Percentiles rank a stretch among this genome's conserved stretches.
These are phyloP conservation scores for Aulostomus chinensis DNA, from an alignment of 2,797 vertebrate genomes.

Conservation along the genomic window DNA sequence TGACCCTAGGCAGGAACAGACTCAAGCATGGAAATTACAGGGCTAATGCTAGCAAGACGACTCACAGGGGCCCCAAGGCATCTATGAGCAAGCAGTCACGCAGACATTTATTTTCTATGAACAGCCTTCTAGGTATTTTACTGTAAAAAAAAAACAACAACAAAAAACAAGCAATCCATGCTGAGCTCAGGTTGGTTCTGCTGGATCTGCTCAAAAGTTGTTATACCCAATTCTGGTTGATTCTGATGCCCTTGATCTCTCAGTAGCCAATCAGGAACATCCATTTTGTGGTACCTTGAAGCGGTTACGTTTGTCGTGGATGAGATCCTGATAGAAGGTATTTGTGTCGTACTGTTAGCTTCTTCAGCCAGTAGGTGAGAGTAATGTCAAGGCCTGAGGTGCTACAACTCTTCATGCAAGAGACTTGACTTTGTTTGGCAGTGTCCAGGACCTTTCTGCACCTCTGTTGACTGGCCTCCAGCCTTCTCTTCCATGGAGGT, in stretches of 20 bases:
- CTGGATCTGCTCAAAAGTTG: too few species aligned
- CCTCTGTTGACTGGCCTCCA: too few species aligned
- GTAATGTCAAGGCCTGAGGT: neutral
- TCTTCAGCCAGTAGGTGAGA: too few species aligned
- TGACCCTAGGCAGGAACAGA: slow-evolving; percentile 62
- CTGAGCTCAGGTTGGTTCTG: too few species aligned
- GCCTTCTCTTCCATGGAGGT: neutral
- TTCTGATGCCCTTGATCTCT: too few species aligned
- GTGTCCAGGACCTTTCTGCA: too few species aligned
- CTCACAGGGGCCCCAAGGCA: slow-evolving; percentile 38
- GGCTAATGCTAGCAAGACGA: slow-evolving; percentile 10
- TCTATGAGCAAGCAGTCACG: neutral
- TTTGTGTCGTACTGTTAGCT: too few species aligned
- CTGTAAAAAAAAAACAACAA: neutral
- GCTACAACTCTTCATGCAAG: neutral
- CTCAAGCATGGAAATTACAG: slow-evolving; percentile 63
- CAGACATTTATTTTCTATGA: neutral
- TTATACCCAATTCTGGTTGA: too few species aligned
- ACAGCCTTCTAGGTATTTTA: neutral
- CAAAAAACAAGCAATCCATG: too few species aligned
- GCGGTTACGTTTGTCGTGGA: too few species aligned
- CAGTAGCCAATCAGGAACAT: too few species aligned
- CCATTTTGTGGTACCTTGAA: neutral
- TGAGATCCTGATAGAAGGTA: too few species aligned
- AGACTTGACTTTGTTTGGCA: neutral